phyloP scores from a whole-genome alignment of 2,888 invertebrate species.

The Hirtodrosophila alboralis region DNA sequence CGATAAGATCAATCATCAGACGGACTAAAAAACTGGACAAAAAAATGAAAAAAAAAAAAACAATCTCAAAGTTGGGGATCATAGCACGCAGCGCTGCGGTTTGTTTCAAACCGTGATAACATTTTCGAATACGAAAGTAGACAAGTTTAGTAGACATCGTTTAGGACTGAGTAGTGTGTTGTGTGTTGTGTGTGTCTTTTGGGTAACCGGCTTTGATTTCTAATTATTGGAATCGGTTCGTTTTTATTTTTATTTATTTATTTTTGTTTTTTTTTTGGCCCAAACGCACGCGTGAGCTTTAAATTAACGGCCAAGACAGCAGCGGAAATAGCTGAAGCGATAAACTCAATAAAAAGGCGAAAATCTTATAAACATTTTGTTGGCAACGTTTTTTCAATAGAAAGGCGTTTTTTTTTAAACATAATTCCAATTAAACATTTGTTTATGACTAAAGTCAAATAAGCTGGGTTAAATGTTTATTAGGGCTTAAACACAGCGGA shows the following conservation, averaged over 20 bases:
- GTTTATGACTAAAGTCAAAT: conserved; percentile 37
- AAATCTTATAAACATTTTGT: conserved; percentile 33
- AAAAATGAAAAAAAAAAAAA: conserved; percentile 18
- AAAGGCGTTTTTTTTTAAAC: conserved; percentile 61
- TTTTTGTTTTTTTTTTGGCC: conserved; percentile 1
- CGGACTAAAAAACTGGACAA: conserved; percentile 33
- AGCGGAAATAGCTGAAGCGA: conserved; percentile 76
- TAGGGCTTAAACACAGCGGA: not conserved
- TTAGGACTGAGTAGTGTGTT: not conserved
- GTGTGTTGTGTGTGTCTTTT: conserved; percentile 19
- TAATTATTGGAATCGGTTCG: conserved; percentile 71
- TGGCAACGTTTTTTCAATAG: conserved; percentile 45
- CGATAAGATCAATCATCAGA: conserved; percentile 76
- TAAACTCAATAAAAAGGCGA: conserved; percentile 65
- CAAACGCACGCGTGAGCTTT: conserved; percentile 57
- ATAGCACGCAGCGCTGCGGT: conserved; percentile 46
- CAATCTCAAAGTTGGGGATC: conserved; percentile 24
- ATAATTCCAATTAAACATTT: conserved; percentile 71
- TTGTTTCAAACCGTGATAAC: conserved; percentile 67
- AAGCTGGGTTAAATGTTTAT: no score
- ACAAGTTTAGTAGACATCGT: conserved; percentile 59
- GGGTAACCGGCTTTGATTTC: conserved; percentile 76
- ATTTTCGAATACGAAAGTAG: conserved; percentile 76
- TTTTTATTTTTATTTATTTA: no score
- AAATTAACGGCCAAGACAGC: conserved; percentile 57